These are phyloP conservation scores for Maniola jurtina DNA, from an alignment of 1,140 invertebrate species.

Conservation along the genomic window DNA sequence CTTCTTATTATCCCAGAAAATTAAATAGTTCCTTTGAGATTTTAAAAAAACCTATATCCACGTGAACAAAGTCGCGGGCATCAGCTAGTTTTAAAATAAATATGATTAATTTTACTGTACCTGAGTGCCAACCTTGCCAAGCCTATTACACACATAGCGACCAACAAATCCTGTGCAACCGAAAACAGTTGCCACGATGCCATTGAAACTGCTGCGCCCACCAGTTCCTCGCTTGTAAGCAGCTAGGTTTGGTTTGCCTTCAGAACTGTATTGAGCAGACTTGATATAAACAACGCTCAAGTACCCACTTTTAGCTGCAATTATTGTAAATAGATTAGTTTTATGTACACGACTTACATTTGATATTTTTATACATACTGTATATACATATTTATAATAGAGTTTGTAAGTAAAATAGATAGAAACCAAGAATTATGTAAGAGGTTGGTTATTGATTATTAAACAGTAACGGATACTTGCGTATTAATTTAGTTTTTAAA, in stretches of 20 bases:
- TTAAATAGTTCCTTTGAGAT: too few species aligned
- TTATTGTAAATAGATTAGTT: conserved; percentile 15
- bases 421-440: conserved; percentile 40
- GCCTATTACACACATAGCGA: conserved; percentile 88
- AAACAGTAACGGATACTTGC: conserved; percentile 41
- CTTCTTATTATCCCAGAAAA: too few species aligned
- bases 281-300: conserved; percentile 69
- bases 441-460: conserved; percentile 18
- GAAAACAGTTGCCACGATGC: conserved; percentile 98
- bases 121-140: conserved; percentile 93
- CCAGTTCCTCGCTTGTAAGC: conserved; percentile 90
- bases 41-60: too few species aligned
- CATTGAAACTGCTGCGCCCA: conserved; percentile 97
- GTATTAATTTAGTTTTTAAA: conserved; percentile 56
- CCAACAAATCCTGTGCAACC: conserved; percentile 95
- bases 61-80: too few species aligned
- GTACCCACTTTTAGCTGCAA: conserved; percentile 59
- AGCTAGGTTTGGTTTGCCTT: conserved; percentile 60
- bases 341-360: conserved; percentile 8
- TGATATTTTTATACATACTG: conserved; percentile 16
- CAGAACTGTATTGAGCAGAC: conserved; percentile 57
- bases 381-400: background rate
- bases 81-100: too few species aligned
- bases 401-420: conserved; percentile 15
- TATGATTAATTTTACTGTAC: conserved; percentile 60